A percentile compares a stretch with the other conserved stretches of the same genome.
These are phyloP conservation scores for Drosophila micromelanica DNA, from an alignment of 1,140 invertebrate genomes.

Conservation along the genomic window DNA sequence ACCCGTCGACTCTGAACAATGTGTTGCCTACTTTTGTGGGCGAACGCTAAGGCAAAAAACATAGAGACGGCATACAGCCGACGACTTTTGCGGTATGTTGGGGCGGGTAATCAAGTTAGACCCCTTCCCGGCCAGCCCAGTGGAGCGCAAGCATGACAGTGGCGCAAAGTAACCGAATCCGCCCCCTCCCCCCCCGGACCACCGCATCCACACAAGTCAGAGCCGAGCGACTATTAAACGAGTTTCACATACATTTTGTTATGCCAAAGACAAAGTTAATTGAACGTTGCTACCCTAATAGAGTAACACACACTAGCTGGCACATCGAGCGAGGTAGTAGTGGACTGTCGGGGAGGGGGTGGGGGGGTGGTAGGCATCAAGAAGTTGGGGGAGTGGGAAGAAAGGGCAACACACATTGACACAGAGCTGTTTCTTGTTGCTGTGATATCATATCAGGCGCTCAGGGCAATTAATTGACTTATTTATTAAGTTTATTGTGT, in stretches of 20 bases:
- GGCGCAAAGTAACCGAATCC: neutral
- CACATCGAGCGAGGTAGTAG: neutral
- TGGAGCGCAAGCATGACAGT: neutral
- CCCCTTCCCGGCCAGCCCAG: neutral
- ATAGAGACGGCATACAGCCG: neutral
- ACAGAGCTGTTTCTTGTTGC: slow-evolving; percentile 52
- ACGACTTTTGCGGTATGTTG: slow-evolving; percentile 1
- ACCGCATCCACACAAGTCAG: slow-evolving; percentile 15
- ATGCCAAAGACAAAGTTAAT: slow-evolving; percentile 77
- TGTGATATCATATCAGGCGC: slow-evolving; percentile 62
- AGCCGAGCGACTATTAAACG: slow-evolving; percentile 67
- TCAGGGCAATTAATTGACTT: slow-evolving; percentile 76
- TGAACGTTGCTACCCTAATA: slow-evolving; percentile 65
- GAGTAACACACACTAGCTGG: slow-evolving; percentile 40
- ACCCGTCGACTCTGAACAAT: neutral
- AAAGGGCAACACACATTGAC: slow-evolving; percentile 8
- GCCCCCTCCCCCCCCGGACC: slow-evolving; percentile 4
- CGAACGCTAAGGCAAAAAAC: neutral
- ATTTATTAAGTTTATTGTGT: slow-evolving; percentile 82
- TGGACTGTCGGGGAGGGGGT: neutral
- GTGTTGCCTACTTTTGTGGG: slow-evolving; percentile 32
- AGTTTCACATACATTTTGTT: slow-evolving; percentile 76
- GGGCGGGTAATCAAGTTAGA: neutral
- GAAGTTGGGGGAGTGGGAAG: neutral
- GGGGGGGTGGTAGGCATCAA: neutral